Evolutionary conservation across 2,113 vertebrate species (phyloP).

Genomic region (Nycticorax nycticorax): DNA sequence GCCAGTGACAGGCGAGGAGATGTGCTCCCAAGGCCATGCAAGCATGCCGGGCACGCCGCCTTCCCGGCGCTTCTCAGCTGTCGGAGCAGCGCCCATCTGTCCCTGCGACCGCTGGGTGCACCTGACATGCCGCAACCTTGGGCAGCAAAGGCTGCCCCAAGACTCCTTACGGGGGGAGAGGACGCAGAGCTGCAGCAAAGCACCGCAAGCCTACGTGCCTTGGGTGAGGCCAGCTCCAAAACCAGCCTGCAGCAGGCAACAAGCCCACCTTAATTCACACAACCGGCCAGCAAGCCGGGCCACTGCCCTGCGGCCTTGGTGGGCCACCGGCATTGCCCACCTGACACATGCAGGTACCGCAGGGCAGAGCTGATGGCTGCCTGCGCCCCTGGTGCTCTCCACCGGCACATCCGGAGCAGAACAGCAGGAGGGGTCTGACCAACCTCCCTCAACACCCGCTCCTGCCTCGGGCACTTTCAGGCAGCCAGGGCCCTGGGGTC

Average conservation of each 20-base stretch:
- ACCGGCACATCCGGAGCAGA: accelerated
- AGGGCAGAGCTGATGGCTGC: too few relatives aligned
- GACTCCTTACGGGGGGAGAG: not conserved
- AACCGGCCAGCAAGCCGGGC: not conserved
- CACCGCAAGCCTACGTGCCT: not conserved
- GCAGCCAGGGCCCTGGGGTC: not conserved
- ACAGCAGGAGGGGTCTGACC: not conserved
- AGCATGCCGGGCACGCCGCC: not conserved
- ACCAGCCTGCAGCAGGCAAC: not conserved
- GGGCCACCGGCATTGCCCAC: not conserved
- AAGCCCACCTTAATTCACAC: not conserved
- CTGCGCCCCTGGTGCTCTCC: not conserved
- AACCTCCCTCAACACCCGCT: not conserved
- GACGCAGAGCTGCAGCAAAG: not conserved
- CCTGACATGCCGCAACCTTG: not conserved
- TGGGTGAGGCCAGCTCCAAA: not conserved
- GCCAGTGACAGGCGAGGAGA: accelerated
- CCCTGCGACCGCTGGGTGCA: accelerated
- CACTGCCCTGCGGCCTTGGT: not conserved
- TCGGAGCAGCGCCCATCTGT: accelerated
- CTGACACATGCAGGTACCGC: accelerated
- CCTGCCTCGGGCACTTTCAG: not conserved
- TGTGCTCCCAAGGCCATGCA: accelerated
- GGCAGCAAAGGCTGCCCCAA: not conserved
- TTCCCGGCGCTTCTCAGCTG: not conserved